Percentiles rank a stretch among this genome's conserved stretches.
phyloP scores from a whole-genome alignment of 2,797 vertebrate species.

The Enteromius viviparus region DNA sequence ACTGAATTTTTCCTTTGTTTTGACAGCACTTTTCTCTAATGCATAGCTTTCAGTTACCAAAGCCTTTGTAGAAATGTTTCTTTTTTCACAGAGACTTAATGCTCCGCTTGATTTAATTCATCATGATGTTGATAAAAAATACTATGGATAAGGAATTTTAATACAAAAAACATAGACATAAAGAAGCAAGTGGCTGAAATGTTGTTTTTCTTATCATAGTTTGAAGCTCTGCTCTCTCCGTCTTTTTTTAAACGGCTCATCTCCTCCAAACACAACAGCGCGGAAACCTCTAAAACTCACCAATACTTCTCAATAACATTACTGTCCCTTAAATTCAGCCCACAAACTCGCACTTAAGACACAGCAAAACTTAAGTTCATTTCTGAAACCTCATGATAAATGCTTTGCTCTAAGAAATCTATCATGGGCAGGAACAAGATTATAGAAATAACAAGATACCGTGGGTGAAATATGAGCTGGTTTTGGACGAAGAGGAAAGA shows the following conservation, averaged over 20 bases:
- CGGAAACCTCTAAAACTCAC: conserved; percentile 41
- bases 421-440: conserved; percentile 60
- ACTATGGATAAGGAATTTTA: not conserved
- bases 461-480: conserved; percentile 62
- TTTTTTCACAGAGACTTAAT: not conserved
- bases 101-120: not conserved
- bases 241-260: conserved; percentile 46
- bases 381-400: conserved; percentile 51
- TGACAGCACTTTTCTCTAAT: not conserved
- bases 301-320: conserved; percentile 52
- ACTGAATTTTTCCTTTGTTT: not conserved
- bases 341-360: conserved; percentile 49
- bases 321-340: conserved; percentile 42
- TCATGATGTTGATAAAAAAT: not conserved
- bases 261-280: conserved; percentile 23
- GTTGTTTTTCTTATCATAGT: conserved; percentile 21
- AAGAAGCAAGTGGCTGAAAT: not conserved
- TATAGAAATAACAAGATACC: conserved; percentile 64
- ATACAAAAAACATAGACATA: not conserved
- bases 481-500: conserved; percentile 57
- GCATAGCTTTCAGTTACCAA: not conserved
- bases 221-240: conserved; percentile 42
- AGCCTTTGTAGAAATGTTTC: too few species aligned
- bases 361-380: conserved; percentile 54
- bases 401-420: conserved; percentile 57